These are phyloP conservation scores for Ephialtes manifestator DNA, from an alignment of 2,888 invertebrate species.

Conservation along the genomic window DNA sequence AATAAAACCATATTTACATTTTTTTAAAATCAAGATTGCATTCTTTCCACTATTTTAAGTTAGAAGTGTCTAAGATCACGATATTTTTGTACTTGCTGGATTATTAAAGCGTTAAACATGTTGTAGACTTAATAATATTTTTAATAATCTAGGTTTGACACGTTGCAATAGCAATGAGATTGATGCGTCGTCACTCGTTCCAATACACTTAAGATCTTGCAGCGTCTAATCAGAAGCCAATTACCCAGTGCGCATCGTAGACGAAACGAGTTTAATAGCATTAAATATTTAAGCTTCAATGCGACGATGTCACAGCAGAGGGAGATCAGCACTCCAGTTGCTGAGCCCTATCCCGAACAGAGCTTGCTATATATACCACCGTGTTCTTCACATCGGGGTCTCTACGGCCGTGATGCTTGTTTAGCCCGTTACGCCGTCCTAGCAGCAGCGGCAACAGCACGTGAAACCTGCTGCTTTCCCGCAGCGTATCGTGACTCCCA, in stretches of 20 bases:
- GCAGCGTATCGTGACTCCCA: constrained; percentile 42
- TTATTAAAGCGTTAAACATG: no score
- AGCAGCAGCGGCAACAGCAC: constrained; percentile 39
- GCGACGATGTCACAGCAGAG: constrained; percentile 62
- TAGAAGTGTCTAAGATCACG: no score
- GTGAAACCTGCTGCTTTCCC: constrained; percentile 33
- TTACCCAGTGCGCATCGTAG: constrained; percentile 80
- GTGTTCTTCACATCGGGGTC: constrained; percentile 35
- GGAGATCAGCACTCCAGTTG: constrained; percentile 46
- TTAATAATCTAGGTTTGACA: neutral
- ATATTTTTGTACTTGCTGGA: no score
- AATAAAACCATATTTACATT: no score
- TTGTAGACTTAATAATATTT: no score
- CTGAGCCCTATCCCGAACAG: constrained; percentile 21
- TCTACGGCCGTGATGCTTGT: constrained; percentile 32
- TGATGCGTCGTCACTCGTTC: constrained; percentile 58
- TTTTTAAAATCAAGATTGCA: no score
- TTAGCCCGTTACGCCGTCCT: constrained; percentile 45
- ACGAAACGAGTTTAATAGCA: constrained; percentile 84
- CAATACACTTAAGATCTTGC: constrained; percentile 78
- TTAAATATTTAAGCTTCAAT: constrained; percentile 83
- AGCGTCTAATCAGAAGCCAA: constrained; percentile 85
- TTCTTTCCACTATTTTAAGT: no score
- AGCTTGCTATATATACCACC: neutral
- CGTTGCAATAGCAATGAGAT: constrained; percentile 43